Conservation (phyloP, 2,797 vertebrate species). For the Phataginus tetradactyla region DNA sequence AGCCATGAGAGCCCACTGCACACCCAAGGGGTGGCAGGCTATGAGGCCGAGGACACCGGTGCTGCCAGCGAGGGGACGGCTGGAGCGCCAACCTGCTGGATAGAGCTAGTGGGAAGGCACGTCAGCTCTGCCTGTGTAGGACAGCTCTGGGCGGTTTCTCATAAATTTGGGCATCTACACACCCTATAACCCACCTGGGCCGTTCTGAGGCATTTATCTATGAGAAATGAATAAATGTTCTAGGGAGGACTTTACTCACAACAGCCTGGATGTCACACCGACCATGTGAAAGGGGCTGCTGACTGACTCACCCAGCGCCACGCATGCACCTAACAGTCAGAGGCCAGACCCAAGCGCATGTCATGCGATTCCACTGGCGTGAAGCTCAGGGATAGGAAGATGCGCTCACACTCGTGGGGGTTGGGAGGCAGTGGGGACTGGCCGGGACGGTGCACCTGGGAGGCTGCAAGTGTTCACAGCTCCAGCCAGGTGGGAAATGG, state of each 20-base stretch:
- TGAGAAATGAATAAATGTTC: not conserved
- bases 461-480: not conserved
- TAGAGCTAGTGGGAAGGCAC: rapidly evolving
- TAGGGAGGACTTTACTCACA: not conserved
- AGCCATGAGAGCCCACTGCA: rapidly evolving
- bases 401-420: not conserved
- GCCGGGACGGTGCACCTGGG: not conserved
- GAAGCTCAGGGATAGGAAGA: not conserved
- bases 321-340: no score
- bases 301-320: no score
- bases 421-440: not conserved
- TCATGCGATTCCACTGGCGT: no score
- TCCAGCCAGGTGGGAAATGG: no score
- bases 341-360: no score
- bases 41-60: no score
- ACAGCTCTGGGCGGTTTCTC: not conserved
- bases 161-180: rapidly evolving
- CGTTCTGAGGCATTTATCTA: not conserved
- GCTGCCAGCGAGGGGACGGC: no score
- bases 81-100: not conserved
- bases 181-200: not conserved
- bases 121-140: rapidly evolving
- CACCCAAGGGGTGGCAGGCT: no score
- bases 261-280: no score
- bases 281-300: not conserved